Percentiles rank a stretch among this genome's conserved stretches.
Evolutionary conservation across 2,888 invertebrate species (phyloP).

Genomic region (Scaptodrosophila latifasciaeformis): DNA sequence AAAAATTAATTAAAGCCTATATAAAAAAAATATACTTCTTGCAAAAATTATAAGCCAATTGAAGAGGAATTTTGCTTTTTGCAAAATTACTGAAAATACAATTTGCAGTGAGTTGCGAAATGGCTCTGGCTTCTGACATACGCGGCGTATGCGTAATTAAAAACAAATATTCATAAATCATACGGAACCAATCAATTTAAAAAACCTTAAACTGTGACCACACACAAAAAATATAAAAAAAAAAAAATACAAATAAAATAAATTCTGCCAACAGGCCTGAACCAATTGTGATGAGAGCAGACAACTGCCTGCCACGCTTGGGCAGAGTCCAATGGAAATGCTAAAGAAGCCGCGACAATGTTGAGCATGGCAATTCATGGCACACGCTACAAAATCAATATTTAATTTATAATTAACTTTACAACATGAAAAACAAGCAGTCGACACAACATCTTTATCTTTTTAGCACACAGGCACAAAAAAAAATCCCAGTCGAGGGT

Average conservation of each 20-base stretch:
- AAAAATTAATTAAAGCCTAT: no score
- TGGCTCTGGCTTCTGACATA: no score
- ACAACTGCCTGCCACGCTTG: constrained; percentile 26
- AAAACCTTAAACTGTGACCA: constrained; percentile 11
- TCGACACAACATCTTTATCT: constrained; percentile 41
- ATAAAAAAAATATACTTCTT: no score
- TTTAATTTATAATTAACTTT: constrained; percentile 75
- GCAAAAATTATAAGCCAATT: no score
- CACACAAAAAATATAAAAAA: constrained; percentile 2
- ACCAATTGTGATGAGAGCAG: constrained; percentile 35
- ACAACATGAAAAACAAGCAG: constrained; percentile 56
- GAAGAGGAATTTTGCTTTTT: no score
- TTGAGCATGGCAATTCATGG: no score
- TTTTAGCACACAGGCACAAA: constrained; percentile 45
- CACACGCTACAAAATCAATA: constrained; percentile 71
- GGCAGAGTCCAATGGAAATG: not conserved
- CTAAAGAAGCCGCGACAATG: not conserved
- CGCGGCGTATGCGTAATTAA: constrained; percentile 63
- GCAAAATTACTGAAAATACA: no score
- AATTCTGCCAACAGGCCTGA: constrained; percentile 17
- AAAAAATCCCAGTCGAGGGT: no score
- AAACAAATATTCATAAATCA: constrained; percentile 66
- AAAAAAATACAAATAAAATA: no score
- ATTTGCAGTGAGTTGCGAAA: no score
- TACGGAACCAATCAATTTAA: constrained; percentile 63